Evolutionary conservation across 1,140 invertebrate species (phyloP).

Genomic region (Drosophila nigromelanica): DNA sequence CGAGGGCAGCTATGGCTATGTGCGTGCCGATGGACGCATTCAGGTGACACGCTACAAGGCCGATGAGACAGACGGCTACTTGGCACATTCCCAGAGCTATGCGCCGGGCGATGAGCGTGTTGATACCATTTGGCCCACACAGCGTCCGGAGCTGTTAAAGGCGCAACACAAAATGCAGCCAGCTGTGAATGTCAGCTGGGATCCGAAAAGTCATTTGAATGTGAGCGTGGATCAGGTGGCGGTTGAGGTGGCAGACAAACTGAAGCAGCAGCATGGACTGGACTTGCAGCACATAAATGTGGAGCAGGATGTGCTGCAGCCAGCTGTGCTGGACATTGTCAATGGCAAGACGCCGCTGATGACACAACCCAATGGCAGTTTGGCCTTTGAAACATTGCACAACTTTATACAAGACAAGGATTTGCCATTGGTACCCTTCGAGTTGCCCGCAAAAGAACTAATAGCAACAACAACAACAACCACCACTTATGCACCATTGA

Average conservation of each 20-base stretch:
- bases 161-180: constrained; percentile 7
- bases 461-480: constrained; percentile 2
- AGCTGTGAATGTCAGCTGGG: constrained; percentile 53
- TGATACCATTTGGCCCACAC: constrained; percentile 61
- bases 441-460: constrained; percentile 49
- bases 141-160: constrained; percentile 52
- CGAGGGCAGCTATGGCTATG: constrained; percentile 88
- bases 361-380: constrained; percentile 29
- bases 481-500: background rate
- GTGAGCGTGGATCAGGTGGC: constrained; percentile 61
- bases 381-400: constrained; percentile 58
- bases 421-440: constrained; percentile 71
- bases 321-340: constrained; percentile 62
- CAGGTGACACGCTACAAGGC: constrained; percentile 86
- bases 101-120: constrained; percentile 42
- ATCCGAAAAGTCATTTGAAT: constrained; percentile 71
- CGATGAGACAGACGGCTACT: constrained; percentile 86
- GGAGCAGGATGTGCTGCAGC: constrained; percentile 55
- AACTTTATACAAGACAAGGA: constrained; percentile 58
- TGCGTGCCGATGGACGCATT: constrained; percentile 86
- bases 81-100: constrained; percentile 59
- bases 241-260: constrained; percentile 44
- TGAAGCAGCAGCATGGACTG: constrained; percentile 64
- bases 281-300: constrained; percentile 65
- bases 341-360: constrained; percentile 57